Conservation (phyloP, 92 coral and sea anemone genomes). For the Zoanthus solanderi region DNA sequence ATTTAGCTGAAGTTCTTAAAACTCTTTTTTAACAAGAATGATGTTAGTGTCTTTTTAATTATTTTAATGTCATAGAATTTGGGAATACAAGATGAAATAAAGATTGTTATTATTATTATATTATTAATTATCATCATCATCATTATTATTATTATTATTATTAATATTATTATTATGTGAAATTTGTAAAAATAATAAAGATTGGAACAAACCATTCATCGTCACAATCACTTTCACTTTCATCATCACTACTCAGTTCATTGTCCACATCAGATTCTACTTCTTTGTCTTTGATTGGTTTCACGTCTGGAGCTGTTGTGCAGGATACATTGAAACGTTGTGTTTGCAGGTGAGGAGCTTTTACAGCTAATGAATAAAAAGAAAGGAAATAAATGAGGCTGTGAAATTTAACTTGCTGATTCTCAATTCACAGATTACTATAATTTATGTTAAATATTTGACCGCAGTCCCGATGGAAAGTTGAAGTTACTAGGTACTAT, state of each 20-base stretch:
- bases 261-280: slow-evolving; percentile 1
- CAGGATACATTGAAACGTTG: neutral
- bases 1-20: no score
- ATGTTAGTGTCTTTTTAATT: no score
- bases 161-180: no score
- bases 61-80: no score
- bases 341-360: neutral
- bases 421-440: neutral
- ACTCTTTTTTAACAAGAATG: no score
- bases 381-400: neutral
- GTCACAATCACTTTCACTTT: neutral
- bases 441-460: neutral
- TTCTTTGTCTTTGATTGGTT: neutral
- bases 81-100: no score
- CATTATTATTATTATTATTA: no score
- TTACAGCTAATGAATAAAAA: neutral
- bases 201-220: slow-evolving; percentile 8
- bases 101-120: no score
- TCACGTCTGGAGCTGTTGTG: neutral
- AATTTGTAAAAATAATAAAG: neutral
- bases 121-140: no score
- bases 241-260: neutral
- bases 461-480: neutral
- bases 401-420: neutral
- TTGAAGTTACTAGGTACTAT: neutral